Evolutionary conservation across 2,797 vertebrate genomes (phyloP).

Genomic region (Phataginus tetradactyla): DNA sequence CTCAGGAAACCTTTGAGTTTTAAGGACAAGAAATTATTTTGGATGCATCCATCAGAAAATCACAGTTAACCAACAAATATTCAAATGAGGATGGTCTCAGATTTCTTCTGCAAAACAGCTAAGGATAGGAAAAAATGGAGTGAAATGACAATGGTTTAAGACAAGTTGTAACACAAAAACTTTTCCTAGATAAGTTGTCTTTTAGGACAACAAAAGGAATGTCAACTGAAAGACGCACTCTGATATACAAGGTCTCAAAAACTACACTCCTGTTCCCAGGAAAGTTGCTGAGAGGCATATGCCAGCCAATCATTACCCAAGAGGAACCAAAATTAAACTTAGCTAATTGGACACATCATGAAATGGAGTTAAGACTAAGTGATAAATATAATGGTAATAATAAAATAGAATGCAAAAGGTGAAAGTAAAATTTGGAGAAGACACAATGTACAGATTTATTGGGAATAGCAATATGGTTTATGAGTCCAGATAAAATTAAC

Average conservation of each 20-base stretch:
- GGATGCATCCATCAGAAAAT: background rate
- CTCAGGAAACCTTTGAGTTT: background rate
- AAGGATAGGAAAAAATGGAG: background rate
- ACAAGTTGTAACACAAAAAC: background rate
- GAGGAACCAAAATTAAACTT: background rate
- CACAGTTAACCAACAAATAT: background rate
- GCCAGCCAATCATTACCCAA: background rate
- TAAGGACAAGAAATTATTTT: constrained; percentile 16
- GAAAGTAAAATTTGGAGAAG: background rate
- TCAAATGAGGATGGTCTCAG: background rate
- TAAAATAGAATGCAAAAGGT: background rate
- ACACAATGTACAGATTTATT: background rate
- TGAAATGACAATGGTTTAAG: background rate
- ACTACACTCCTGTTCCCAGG: background rate
- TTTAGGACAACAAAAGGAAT: constrained; percentile 13
- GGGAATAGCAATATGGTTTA: background rate
- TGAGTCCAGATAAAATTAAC: background rate
- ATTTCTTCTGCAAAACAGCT: background rate
- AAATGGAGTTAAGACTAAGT: constrained; percentile 8
- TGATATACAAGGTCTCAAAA: background rate
- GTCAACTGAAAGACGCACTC: background rate
- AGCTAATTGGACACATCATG: background rate
- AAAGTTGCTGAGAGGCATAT: background rate
- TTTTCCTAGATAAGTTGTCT: background rate
- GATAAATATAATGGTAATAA: background rate